Evolutionary conservation across 2,113 vertebrate genomes (phyloP).

Genomic region (Hipposideros armiger): DNA sequence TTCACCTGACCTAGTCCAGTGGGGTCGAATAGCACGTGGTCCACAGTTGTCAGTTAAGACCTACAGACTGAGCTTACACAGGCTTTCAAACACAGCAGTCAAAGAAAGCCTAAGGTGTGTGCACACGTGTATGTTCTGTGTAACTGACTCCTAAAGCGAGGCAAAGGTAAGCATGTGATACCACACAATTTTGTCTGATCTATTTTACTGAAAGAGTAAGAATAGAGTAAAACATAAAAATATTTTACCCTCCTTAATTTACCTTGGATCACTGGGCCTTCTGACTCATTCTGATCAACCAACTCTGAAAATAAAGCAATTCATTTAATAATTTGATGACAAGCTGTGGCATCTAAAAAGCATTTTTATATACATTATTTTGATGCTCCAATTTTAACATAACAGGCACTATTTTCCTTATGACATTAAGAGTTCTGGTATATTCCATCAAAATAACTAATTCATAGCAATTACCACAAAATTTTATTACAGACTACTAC

Average conservation of each 20-base stretch:
- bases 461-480: background rate
- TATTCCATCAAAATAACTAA: background rate
- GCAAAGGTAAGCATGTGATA: background rate
- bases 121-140: background rate
- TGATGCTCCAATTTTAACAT: background rate
- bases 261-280: slow-evolving; percentile 85
- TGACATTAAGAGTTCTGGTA: background rate
- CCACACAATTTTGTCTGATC: background rate
- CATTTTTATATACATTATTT: background rate
- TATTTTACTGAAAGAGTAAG: background rate
- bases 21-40: background rate
- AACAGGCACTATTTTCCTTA: background rate
- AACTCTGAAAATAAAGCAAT: slow-evolving; percentile 83
- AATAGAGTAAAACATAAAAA: too few relatives aligned
- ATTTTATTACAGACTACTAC: background rate
- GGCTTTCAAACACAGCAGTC: background rate
- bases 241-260: background rate
- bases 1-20: too few relatives aligned
- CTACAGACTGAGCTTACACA: background rate
- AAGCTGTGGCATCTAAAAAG: background rate
- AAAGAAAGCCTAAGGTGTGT: background rate
- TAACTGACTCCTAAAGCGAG: background rate
- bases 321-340: background rate
- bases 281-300: slow-evolving; percentile 84
- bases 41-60: background rate